Percentiles rank a stretch among this genome's conserved stretches.
Evolutionary conservation across 2,888 invertebrate species (phyloP).

Genomic region (Elmis aenea): DNA sequence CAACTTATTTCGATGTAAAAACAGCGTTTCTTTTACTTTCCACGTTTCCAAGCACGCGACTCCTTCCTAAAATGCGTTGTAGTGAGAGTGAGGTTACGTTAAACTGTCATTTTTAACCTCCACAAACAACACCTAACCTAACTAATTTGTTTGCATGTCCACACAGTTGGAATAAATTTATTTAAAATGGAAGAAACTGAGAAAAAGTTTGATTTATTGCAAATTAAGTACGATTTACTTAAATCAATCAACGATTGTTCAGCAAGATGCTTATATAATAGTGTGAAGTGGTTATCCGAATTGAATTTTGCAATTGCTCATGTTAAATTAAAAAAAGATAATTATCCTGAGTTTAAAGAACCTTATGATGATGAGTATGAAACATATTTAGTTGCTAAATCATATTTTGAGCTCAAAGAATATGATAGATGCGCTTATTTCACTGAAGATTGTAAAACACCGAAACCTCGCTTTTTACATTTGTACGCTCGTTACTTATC

Average conservation of each 20-base stretch:
- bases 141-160: too few species aligned
- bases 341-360: constrained; percentile 47
- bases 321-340: constrained; percentile 54
- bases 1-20: constrained; percentile 8
- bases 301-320: constrained; percentile 72
- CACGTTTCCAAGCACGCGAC: too few species aligned
- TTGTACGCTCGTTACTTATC: constrained; percentile 84
- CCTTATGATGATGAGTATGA: constrained; percentile 62
- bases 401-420: constrained; percentile 86
- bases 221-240: constrained; percentile 61
- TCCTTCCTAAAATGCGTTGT: too few species aligned
- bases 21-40: constrained; percentile 1
- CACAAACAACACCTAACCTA: too few species aligned
- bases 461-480: constrained; percentile 75
- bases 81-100: too few species aligned
- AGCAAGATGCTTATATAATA: constrained; percentile 72
- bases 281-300: constrained; percentile 86
- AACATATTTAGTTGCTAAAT: constrained; percentile 72
- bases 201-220: constrained; percentile 41
- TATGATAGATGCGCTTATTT: constrained; percentile 85
- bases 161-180: too few species aligned
- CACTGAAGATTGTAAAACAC: constrained; percentile 62
- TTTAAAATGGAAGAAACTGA: not conserved
- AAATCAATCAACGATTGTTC: constrained; percentile 68
- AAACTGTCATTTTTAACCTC: too few species aligned